A percentile compares a stretch with the other conserved stretches of the same genome.
These are phyloP conservation scores for Papilio machaon DNA, from an alignment of 1,140 invertebrate species.

Conservation along the genomic window DNA sequence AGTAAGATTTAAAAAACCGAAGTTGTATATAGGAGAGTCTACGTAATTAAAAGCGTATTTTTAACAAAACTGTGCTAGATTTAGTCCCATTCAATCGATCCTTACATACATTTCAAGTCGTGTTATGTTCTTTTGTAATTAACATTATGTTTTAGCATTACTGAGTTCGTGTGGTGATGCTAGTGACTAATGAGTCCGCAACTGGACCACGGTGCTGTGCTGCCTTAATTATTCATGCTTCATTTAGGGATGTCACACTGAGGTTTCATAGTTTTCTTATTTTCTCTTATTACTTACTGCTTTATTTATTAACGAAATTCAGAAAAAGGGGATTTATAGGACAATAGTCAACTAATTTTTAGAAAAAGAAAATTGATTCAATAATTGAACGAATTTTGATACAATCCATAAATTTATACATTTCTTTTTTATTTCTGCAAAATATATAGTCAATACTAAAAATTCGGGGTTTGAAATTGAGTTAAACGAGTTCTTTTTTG, in stretches of 20 bases:
- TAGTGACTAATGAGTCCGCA: conserved; percentile 48
- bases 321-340: neutral
- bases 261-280: neutral
- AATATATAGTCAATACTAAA: neutral
- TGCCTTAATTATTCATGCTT: conserved; percentile 46
- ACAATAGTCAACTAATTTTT: no score
- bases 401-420: no score
- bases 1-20: no score
- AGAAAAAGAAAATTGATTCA: no score
- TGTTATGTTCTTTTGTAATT: neutral
- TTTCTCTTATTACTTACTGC: neutral
- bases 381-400: no score
- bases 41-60: no score
- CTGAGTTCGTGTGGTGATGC: conserved; percentile 29
- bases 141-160: conserved; percentile 12
- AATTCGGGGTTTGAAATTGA: neutral
- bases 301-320: neutral
- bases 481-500: neutral
- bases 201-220: conserved; percentile 40
- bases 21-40: no score
- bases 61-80: neutral
- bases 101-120: neutral
- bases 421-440: neutral
- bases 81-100: neutral
- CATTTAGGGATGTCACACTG: conserved; percentile 37